These are phyloP conservation scores for Enteromius afrohamiltoni DNA, from an alignment of 2,797 vertebrate genomes.

Conservation along the genomic window DNA sequence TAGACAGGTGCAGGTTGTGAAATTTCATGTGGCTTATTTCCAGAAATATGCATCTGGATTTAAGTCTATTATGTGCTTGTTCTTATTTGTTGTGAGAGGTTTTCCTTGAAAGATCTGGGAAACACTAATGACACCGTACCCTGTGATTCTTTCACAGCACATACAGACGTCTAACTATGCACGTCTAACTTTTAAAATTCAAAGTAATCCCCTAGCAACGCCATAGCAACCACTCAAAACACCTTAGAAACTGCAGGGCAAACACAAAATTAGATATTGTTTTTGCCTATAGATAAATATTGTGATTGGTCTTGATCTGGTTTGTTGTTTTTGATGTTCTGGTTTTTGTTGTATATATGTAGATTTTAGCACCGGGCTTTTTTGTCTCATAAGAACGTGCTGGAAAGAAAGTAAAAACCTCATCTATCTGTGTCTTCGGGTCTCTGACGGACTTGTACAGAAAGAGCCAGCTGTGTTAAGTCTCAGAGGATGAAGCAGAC, in stretches of 20 bases:
- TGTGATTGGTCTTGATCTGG: neutral
- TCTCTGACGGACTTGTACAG: neutral
- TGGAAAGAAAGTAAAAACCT: neutral
- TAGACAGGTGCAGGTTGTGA: neutral
- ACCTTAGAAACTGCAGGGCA: neutral
- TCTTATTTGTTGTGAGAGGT: neutral
- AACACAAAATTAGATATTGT: neutral
- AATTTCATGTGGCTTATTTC: neutral
- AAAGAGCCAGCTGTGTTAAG: neutral
- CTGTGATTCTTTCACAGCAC: neutral
- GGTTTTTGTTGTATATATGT: neutral
- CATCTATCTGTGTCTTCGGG: neutral
- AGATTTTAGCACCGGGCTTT: neutral
- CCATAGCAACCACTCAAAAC: too few relatives aligned
- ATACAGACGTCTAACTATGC: neutral
- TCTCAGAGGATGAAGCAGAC: neutral
- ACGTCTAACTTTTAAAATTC: too few relatives aligned
- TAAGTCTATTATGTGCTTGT: neutral
- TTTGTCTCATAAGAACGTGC: neutral
- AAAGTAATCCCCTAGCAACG: too few relatives aligned
- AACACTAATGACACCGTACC: neutral
- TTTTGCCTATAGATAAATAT: neutral
- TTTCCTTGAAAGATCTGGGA: neutral
- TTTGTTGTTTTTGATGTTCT: slow-evolving; percentile 4
- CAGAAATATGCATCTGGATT: neutral